Conservation (phyloP, 2,797 vertebrate genomes). For the Mus minutoides region DNA sequence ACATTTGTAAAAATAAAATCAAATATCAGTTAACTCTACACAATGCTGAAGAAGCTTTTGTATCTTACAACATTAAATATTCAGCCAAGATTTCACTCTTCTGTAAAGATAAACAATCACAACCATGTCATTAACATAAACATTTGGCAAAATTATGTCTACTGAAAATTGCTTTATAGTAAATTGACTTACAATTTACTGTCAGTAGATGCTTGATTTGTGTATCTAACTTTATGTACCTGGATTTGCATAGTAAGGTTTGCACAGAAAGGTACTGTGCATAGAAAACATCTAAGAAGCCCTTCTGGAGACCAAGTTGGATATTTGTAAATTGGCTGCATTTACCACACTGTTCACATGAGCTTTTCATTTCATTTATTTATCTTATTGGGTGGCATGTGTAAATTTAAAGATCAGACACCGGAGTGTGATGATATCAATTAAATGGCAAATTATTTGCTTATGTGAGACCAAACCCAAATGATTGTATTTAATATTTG, state of each 20-base stretch:
- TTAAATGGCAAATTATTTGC: constrained; percentile 14
- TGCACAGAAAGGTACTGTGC: neutral
- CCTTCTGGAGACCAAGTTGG: neutral
- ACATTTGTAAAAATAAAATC: neutral
- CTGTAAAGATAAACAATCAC: neutral
- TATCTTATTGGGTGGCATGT: neutral
- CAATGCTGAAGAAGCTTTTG: neutral
- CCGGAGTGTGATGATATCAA: neutral
- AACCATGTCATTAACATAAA: neutral
- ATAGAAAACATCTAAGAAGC: neutral
- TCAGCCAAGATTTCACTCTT: neutral
- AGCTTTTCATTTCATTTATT: neutral
- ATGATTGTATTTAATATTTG: constrained; percentile 23
- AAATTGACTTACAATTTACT: neutral
- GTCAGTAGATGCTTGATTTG: neutral
- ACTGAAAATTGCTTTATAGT: neutral
- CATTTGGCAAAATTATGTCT: neutral
- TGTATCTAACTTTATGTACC: neutral
- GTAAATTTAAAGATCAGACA: neutral
- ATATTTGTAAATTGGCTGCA: neutral
- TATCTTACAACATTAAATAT: neutral
- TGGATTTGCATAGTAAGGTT: neutral
- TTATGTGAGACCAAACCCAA: neutral
- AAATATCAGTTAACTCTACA: neutral
- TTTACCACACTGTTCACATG: neutral